Evolutionary conservation across 2,797 vertebrate genomes (phyloP).

Genomic region (Steatocranus sp.): DNA sequence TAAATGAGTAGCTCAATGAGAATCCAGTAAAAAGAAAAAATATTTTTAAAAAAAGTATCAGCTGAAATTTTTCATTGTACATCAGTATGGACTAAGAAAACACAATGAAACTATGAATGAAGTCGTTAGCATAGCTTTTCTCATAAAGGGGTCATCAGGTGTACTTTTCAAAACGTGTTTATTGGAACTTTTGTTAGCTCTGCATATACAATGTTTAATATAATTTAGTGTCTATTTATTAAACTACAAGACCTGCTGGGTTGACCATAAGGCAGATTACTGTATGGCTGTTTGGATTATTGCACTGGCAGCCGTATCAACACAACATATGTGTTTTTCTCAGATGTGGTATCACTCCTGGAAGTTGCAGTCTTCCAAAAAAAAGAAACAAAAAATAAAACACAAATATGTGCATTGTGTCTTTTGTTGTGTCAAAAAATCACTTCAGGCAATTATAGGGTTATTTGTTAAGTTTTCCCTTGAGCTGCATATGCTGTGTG

Average conservation of each 20-base stretch:
- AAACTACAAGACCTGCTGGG: not conserved
- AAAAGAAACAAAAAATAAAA: not conserved
- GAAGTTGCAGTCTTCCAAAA: not conserved
- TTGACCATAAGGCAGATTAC: not conserved
- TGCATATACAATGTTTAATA: not conserved
- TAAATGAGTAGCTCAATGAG: not conserved
- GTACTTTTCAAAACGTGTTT: not conserved
- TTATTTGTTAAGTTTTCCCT: not conserved
- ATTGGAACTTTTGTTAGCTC: not conserved
- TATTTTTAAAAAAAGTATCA: accelerated
- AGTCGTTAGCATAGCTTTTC: not conserved
- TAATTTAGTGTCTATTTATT: not conserved
- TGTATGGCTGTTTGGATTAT: not conserved
- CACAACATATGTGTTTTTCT: not conserved
- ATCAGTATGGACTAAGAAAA: not conserved
- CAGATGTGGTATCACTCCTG: not conserved
- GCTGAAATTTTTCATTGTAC: not conserved
- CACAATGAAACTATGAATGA: not conserved
- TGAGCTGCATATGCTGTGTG: not conserved
- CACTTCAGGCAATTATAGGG: not conserved
- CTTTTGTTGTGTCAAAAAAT: not conserved
- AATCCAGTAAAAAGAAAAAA: not conserved
- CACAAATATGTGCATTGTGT: not conserved
- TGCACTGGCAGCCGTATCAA: not conserved
- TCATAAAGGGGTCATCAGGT: not conserved